Conservation (phyloP, 2,113 vertebrate genomes). For the Sinosuthora webbiana region DNA sequence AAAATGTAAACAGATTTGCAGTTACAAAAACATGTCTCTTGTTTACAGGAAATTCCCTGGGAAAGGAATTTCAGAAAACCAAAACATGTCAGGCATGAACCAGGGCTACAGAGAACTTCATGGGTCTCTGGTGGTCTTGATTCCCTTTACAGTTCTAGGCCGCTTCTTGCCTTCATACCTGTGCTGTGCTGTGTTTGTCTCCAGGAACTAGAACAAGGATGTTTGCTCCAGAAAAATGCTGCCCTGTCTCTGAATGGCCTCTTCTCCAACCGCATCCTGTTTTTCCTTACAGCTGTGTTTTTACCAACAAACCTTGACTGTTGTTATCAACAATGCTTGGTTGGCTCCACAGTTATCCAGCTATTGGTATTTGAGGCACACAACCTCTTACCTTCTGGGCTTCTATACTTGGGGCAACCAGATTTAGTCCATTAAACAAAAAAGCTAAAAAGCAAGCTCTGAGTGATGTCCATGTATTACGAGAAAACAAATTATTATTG, state of each 20-base stretch:
- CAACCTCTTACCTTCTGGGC: too few species aligned
- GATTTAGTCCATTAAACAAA: not conserved
- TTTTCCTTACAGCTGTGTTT: not conserved
- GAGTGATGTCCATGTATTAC: not conserved
- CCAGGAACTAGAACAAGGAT: not conserved
- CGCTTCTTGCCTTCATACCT: not conserved
- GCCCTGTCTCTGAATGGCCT: not conserved
- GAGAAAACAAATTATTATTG: not conserved
- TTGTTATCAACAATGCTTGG: not conserved
- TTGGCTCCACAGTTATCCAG: not conserved
- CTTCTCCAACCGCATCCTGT: not conserved
- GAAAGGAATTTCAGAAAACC: too few species aligned
- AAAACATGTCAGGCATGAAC: too few species aligned
- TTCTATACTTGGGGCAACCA: not conserved
- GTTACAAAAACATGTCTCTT: too few species aligned
- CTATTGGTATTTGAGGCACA: not conserved
- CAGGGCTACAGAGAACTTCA: not conserved
- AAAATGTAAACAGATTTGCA: too few species aligned
- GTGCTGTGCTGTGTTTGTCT: not conserved
- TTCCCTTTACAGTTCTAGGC: not conserved
- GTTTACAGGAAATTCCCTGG: too few species aligned
- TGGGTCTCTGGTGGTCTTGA: not conserved
- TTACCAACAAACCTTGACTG: not conserved
- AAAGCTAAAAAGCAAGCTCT: not conserved
- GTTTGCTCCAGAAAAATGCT: not conserved